Evolutionary conservation across 2,797 vertebrate species (phyloP).

Genomic region (Epinephelus coioides): DNA sequence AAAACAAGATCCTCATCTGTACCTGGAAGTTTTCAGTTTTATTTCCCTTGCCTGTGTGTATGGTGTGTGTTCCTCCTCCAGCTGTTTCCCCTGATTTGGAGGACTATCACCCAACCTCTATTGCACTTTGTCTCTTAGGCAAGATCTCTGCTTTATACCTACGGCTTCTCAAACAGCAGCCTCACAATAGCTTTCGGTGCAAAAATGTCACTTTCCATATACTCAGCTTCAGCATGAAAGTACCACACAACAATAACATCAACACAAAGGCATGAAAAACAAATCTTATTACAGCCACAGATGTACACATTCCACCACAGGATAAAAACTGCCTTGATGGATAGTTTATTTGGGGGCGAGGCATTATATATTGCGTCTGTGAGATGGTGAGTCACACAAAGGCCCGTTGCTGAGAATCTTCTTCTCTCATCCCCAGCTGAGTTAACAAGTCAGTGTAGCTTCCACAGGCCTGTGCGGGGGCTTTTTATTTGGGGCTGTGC

Average conservation of each 20-base stretch:
- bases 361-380: slow-evolving; percentile 18
- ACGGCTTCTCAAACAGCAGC: slow-evolving; percentile 8
- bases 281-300: background rate
- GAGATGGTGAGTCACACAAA: slow-evolving; percentile 25
- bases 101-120: background rate
- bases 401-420: slow-evolving; percentile 20
- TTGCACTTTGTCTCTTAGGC: background rate
- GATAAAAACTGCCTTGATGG: slow-evolving; percentile 6
- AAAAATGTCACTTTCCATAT: slow-evolving; percentile 25
- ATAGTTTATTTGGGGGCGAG: background rate
- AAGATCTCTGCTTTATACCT: background rate
- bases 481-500: slow-evolving; percentile 20
- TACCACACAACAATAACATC: background rate
- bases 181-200: slow-evolving; percentile 1
- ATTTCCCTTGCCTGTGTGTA: background rate
- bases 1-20: background rate
- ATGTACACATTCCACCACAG: slow-evolving; percentile 14
- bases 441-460: slow-evolving; percentile 33
- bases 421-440: slow-evolving; percentile 18
- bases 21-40: background rate
- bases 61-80: background rate
- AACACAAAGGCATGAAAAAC: background rate
- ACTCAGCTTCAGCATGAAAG: slow-evolving; percentile 6
- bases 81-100: slow-evolving; percentile 6
- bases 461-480: slow-evolving; percentile 20